phyloP scores from a whole-genome alignment of 2,113 vertebrate species.

The Cyphomyrus plagiostoma region DNA sequence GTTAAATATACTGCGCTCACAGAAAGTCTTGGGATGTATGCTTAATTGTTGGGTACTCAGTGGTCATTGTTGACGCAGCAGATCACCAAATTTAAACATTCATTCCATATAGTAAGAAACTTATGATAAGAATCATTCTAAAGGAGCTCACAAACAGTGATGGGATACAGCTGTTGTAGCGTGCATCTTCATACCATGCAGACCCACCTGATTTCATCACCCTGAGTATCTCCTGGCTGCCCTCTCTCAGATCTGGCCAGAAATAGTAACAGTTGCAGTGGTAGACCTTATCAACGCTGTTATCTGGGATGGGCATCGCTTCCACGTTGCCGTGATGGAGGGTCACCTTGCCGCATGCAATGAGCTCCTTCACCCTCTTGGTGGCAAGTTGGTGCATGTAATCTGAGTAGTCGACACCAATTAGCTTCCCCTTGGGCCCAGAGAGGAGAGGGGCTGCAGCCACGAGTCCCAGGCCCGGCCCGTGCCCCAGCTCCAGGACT shows the following conservation, averaged over 20 bases:
- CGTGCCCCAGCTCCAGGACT: conserved; percentile 34
- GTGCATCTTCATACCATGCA: neutral
- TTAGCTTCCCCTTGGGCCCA: conserved; percentile 22
- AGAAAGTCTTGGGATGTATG: no score
- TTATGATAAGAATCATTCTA: no score
- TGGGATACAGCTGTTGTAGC: no score
- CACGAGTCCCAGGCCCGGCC: conserved; percentile 27
- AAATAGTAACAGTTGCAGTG: conserved; percentile 69
- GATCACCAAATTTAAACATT: no score
- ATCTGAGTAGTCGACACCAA: conserved; percentile 30
- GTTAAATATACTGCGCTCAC: neutral
- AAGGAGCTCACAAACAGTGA: no score
- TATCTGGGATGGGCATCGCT: conserved; percentile 52
- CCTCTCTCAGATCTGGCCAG: conserved; percentile 58
- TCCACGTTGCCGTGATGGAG: conserved; percentile 50
- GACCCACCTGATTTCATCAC: conserved; percentile 63
- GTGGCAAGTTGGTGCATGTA: conserved; percentile 45
- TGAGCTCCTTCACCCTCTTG: conserved; percentile 37
- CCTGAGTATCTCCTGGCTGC: conserved; percentile 47
- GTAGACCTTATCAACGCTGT: conserved; percentile 56
- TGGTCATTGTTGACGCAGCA: no score
- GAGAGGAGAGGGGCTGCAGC: conserved; percentile 19
- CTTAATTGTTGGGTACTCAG: no score
- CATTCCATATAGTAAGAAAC: no score
- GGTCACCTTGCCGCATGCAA: conserved; percentile 47